A percentile compares a stretch with the other conserved stretches of the same genome.
Conservation (phyloP, 2,113 vertebrate genomes). For the Oriolus oriolus region DNA sequence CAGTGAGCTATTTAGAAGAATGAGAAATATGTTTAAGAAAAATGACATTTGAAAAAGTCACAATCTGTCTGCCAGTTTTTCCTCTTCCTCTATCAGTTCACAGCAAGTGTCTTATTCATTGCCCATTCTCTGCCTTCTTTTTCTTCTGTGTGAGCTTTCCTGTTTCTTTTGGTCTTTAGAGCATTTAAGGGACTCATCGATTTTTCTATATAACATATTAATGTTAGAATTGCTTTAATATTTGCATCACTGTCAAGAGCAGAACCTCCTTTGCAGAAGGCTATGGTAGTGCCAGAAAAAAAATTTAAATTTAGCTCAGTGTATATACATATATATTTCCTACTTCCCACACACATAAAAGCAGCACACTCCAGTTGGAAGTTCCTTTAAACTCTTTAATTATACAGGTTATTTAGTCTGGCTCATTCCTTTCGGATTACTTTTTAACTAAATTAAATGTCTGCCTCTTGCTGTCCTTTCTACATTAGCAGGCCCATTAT, state of each 20-base stretch:
- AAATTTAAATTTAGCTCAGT: conserved; percentile 51
- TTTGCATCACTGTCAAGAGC: conserved; percentile 37
- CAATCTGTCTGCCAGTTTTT: conserved; percentile 56
- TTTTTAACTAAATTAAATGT: conserved; percentile 52
- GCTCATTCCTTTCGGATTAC: conserved; percentile 31
- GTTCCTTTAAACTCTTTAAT: conserved; percentile 59
- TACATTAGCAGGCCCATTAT: conserved; percentile 49
- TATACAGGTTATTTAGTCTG: conserved; percentile 62
- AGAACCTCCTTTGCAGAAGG: conserved; percentile 51
- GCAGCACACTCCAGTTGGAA: conserved; percentile 24
- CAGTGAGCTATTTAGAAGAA: conserved; percentile 30
- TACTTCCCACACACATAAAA: conserved; percentile 27
- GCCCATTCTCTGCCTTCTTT: not conserved
- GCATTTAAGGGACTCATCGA: not conserved
- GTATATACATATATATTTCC: conserved; percentile 26
- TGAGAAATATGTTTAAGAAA: conserved; percentile 2
- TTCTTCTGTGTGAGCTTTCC: not conserved
- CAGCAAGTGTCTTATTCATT: not conserved
- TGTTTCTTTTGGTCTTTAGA: not conserved
- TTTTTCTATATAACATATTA: conserved; percentile 19
- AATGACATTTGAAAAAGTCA: conserved; percentile 60
- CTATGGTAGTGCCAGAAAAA: conserved; percentile 14
- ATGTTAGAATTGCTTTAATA: conserved; percentile 36
- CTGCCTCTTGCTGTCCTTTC: conserved; percentile 51
- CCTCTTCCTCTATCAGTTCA: conserved; percentile 25